phyloP scores from a whole-genome alignment of 2,113 vertebrate genomes.

The Microtus richardsoni region DNA sequence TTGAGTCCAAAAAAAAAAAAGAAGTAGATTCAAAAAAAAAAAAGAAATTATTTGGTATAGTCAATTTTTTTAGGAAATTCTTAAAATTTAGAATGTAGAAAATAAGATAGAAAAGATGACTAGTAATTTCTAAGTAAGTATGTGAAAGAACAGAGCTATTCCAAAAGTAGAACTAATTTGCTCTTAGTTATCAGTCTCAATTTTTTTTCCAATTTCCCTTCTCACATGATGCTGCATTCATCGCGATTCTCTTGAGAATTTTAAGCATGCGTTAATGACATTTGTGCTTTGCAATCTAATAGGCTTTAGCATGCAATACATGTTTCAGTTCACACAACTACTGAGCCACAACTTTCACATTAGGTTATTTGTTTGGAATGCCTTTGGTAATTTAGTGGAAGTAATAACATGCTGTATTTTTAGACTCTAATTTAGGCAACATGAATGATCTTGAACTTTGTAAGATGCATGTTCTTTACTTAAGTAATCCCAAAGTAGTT shows the following conservation, averaged over 20 bases:
- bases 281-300: conserved; percentile 45
- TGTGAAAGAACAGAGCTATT: neutral
- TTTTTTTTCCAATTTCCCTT: conserved; percentile 50
- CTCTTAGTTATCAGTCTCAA: conserved; percentile 63
- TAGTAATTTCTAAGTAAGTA: neutral
- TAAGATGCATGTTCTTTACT: conserved; percentile 51
- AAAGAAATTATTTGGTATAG: neutral
- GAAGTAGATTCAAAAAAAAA: conserved; percentile 52
- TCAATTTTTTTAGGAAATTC: neutral
- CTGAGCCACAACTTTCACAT: conserved; percentile 72
- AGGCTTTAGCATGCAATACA: conserved; percentile 70
- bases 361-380: conserved; percentile 81
- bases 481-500: conserved; percentile 7
- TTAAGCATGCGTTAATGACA: conserved; percentile 54
- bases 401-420: conserved; percentile 84
- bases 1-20: conserved; percentile 11
- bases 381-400: conserved; percentile 84
- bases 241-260: conserved; percentile 46
- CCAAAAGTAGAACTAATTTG: conserved; percentile 30
- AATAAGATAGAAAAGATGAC: neutral
- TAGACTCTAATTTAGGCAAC: conserved; percentile 83
- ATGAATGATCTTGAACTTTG: conserved; percentile 80
- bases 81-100: neutral
- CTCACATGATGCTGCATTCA: conserved; percentile 62
- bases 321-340: conserved; percentile 61